Conservation (phyloP, 2,797 vertebrate genomes). For the Sciurus vulgaris region DNA sequence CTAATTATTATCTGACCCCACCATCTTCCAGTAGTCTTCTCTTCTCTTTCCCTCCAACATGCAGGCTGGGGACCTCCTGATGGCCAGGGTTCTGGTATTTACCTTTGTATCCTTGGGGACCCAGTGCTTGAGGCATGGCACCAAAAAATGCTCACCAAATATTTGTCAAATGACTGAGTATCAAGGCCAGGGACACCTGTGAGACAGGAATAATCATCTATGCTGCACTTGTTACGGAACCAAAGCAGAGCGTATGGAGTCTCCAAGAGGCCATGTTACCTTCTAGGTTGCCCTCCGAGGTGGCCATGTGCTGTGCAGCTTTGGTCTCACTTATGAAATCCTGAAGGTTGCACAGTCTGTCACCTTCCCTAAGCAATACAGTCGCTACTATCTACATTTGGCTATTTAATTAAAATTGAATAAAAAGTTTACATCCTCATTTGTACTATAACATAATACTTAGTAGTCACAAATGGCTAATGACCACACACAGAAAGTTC, state of each 20-base stretch:
- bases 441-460: too few species aligned
- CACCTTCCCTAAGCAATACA: not conserved
- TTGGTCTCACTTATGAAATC: not conserved
- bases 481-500: rapidly evolving
- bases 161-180: not conserved
- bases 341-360: not conserved
- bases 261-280: not conserved
- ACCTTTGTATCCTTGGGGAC: not conserved
- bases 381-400: not conserved
- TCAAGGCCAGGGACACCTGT: not conserved
- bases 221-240: not conserved
- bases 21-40: not conserved
- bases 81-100: not conserved
- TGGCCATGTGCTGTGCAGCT: not conserved
- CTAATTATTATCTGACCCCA: not conserved
- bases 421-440: not conserved
- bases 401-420: not conserved
- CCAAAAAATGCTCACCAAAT: not conserved
- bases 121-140: rapidly evolving
- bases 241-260: not conserved
- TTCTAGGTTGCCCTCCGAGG: not conserved
- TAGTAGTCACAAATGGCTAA: not conserved
- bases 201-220: not conserved
- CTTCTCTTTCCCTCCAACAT: not conserved
- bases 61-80: not conserved